Evolutionary conservation across 2,797 vertebrate genomes (phyloP), one percentile per base, ranked within the genome.

Genomic region (Sus cebifrons): DNA sequence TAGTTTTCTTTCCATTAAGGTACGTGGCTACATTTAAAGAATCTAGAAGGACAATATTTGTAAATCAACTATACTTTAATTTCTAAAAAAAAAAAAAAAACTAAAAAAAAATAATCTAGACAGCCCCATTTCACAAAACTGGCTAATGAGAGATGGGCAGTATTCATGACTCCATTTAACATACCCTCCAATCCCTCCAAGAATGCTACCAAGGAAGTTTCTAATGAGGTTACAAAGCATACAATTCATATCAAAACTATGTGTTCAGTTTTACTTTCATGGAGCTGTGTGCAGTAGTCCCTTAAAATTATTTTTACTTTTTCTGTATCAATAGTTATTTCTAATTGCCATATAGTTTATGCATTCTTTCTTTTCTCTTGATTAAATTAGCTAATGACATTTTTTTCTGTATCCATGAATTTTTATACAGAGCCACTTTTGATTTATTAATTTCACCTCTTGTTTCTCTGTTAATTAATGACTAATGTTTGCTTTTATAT

Each of bases 11-110:
- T 73, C 25, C 44, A 60, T 60, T 91, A 77, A 85, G 29, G 32
- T 36, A 81, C 20, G 52, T 75, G 74, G 21, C 23, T 62, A 15
- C 27, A 94, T 88, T 86, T 90, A 77, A 93, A 94, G n/a, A 88
- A 85, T 78, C 44, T 87, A 49, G 49, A 88, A 83, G 44, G 6
- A 49, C 6, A 49, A 49, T 7, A 10, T 49, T 6, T 49, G 44
- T 49, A 49, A 49, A 49, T 49, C 44, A 49, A 49, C 44, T 49
- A 49, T 49, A 49, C 44, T 49, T 49, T 49, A 49, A 49, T 49
- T 49, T 49, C 44, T 49, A 36, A 36, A 36, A 36, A 36, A 36
- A 36, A 36, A 36, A 49, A 49, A 49, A 49, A 49, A 49, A 49
- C 44, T 49, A 49, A 49, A 49, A 49, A 49, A 49, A 77, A 93